A percentile compares a stretch with the other conserved stretches of the same genome.
Conservation (phyloP, 2,888 invertebrate genomes). For the Standfussiana lucernea region DNA sequence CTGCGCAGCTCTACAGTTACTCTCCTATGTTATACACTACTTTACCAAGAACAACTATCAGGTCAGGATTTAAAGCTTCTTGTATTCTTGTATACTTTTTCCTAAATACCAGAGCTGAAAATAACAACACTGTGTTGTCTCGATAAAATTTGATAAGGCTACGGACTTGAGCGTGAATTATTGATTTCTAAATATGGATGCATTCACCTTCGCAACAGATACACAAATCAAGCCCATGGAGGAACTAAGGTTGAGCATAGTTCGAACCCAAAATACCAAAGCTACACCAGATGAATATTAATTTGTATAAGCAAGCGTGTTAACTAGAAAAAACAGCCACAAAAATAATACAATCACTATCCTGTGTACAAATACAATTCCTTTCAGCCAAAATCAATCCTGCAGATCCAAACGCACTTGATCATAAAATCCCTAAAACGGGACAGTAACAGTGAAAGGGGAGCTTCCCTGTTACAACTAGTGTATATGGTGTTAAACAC, state of each 20-base stretch:
- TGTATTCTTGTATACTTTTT: background rate
- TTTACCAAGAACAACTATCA: slow-evolving; percentile 82
- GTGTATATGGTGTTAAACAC: slow-evolving; percentile 81
- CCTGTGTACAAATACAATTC: background rate
- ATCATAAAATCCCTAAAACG: slow-evolving; percentile 80
- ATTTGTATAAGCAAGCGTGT: background rate
- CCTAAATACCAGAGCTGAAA: background rate
- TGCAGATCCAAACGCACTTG: slow-evolving; percentile 81
- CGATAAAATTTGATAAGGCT: background rate
- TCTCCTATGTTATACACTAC: slow-evolving; percentile 81
- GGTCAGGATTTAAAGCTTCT: slow-evolving; percentile 66
- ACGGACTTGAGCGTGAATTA: background rate
- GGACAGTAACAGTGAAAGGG: slow-evolving; percentile 79
- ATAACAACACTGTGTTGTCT: background rate
- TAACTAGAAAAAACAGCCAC: background rate
- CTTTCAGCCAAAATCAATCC: slow-evolving; percentile 80
- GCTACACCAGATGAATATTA: background rate
- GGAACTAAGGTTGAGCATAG: no score
- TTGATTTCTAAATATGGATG: background rate
- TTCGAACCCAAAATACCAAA: background rate
- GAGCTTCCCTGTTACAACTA: slow-evolving; percentile 80
- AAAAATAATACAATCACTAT: background rate
- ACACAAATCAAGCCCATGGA: no score
- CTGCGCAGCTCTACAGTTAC: slow-evolving; percentile 82
- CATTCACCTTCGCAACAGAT: no score